These are phyloP conservation scores for Orchesellides sinensis DNA, from an alignment of 2,888 invertebrate genomes.

Conservation along the genomic window DNA sequence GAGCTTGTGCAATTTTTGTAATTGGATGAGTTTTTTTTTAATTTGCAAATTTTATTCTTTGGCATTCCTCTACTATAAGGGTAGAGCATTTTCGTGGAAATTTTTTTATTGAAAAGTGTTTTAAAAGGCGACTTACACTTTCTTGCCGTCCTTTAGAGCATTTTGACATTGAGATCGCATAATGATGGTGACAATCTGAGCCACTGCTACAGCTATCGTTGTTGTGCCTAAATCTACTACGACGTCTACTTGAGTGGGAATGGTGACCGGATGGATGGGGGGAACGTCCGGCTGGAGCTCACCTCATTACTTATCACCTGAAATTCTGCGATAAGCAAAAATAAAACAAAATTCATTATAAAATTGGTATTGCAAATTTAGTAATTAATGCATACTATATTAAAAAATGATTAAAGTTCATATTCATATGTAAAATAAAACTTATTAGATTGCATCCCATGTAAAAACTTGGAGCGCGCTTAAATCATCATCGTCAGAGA, in stretches of 20 bases:
- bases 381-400: too few species aligned
- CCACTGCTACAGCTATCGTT: constrained; percentile 40
- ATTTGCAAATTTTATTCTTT: not conserved
- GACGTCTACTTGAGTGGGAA: constrained; percentile 53
- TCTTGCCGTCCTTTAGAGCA: constrained; percentile 59
- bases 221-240: constrained; percentile 53
- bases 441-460: too few species aligned
- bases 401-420: too few species aligned
- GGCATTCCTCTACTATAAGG: too few species aligned
- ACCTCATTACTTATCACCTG: not conserved
- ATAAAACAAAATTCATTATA: too few species aligned
- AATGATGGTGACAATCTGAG: constrained; percentile 46
- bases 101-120: too few species aligned
- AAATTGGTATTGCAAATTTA: too few species aligned
- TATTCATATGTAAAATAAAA: too few species aligned
- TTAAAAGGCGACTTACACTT: constrained; percentile 40
- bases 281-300: constrained; percentile 6
- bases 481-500: not conserved
- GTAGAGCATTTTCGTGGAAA: too few species aligned
- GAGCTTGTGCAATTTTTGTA: too few species aligned
- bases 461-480: too few species aligned
- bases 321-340: not conserved
- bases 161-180: constrained; percentile 74
- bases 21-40: too few species aligned
- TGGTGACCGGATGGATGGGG: constrained; percentile 53